phyloP scores from a whole-genome alignment of 92 coral and sea anemone genomes.

The Anthopleura xanthogrammica region DNA sequence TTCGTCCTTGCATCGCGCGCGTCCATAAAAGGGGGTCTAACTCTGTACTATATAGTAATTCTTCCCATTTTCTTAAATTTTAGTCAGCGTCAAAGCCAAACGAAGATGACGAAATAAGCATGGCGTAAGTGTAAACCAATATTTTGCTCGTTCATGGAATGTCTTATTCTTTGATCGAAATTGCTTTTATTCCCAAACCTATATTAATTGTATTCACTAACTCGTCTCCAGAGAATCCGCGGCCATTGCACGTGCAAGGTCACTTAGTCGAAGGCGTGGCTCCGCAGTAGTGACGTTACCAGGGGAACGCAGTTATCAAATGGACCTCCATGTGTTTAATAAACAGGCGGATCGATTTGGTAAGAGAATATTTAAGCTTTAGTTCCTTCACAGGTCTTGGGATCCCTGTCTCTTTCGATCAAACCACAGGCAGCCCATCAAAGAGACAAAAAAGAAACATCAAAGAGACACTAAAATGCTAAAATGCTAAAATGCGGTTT shows the following conservation, averaged over 20 bases:
- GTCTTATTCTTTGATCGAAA: not conserved
- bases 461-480: too few relatives aligned
- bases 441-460: too few relatives aligned
- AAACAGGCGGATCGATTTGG: conserved; percentile 56
- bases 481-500: too few relatives aligned
- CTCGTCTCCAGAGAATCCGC: conserved; percentile 49
- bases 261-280: conserved; percentile 69
- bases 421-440: too few relatives aligned
- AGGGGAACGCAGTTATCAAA: conserved; percentile 75
- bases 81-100: conserved; percentile 20
- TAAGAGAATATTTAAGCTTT: not conserved
- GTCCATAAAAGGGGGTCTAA: too few relatives aligned
- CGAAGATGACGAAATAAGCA: conserved; percentile 37
- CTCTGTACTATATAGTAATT: not conserved
- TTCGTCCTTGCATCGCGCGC: too few relatives aligned
- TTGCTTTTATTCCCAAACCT: not conserved
- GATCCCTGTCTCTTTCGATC: too few relatives aligned
- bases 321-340: conserved; percentile 86
- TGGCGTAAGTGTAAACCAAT: conserved; percentile 30
- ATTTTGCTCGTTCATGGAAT: not conserved
- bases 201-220: not conserved
- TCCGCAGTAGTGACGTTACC: conserved; percentile 90
- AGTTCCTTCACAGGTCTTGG: too few relatives aligned
- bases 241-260: conserved; percentile 58
- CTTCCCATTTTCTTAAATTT: not conserved